Evolutionary conservation across 2,797 vertebrate species (phyloP).

Genomic region (Serranus cabrilla): DNA sequence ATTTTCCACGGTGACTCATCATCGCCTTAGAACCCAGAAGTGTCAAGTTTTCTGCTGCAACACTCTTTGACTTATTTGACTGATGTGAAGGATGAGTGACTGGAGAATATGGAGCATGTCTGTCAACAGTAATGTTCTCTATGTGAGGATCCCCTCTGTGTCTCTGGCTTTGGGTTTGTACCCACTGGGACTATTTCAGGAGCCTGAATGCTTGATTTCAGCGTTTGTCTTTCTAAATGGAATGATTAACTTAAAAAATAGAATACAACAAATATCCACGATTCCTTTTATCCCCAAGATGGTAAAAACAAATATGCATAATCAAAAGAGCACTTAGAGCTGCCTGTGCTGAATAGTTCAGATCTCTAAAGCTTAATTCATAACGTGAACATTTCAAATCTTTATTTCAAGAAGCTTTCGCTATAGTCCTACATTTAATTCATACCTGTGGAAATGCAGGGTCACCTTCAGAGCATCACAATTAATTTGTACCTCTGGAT

Average conservation of each 20-base stretch:
- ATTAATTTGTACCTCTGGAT: slow-evolving; percentile 2
- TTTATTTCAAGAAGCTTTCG: too few species aligned
- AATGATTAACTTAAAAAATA: slow-evolving; percentile 7
- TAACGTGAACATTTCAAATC: too few species aligned
- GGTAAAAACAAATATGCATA: not conserved
- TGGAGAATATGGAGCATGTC: slow-evolving; percentile 36
- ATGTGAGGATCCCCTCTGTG: slow-evolving; percentile 35
- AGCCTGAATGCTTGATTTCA: not conserved
- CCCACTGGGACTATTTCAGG: not conserved
- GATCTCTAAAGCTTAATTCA: too few species aligned
- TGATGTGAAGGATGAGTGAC: slow-evolving; percentile 43
- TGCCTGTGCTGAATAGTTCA: too few species aligned
- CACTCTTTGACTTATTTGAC: slow-evolving; percentile 49
- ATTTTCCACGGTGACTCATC: slow-evolving; percentile 49
- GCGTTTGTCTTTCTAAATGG: not conserved
- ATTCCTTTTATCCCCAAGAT: not conserved
- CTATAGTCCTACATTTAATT: not conserved
- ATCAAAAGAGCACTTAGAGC: not conserved
- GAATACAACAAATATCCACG: not conserved
- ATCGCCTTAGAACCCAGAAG: slow-evolving; percentile 13
- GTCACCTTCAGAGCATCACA: slow-evolving; percentile 2
- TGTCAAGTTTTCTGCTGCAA: slow-evolving; percentile 37
- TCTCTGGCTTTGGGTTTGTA: slow-evolving; percentile 22
- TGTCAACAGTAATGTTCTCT: slow-evolving; percentile 32
- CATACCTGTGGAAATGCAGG: not conserved